These are phyloP conservation scores for Dendropsophus ebraccatus DNA, from an alignment of 2,113 vertebrate species.

Conservation along the genomic window DNA sequence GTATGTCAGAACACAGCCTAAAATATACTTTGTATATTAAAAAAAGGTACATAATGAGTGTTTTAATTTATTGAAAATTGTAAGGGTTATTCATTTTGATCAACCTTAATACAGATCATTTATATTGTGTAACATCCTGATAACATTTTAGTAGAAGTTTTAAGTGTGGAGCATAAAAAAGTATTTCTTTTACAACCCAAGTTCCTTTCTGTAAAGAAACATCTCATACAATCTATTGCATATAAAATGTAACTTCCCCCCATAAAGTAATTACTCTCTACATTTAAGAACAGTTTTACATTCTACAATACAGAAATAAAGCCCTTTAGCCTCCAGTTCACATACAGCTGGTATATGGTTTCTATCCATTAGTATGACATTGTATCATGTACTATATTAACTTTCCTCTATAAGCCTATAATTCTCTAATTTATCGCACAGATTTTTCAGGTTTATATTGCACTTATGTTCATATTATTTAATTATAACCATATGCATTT, in stretches of 20 bases:
- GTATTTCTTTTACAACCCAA: slow-evolving; percentile 26
- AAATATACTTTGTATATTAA: no score
- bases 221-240: slow-evolving; percentile 37
- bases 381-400: slow-evolving; percentile 59
- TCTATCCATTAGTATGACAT: slow-evolving; percentile 55
- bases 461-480: slow-evolving; percentile 55
- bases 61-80: background rate
- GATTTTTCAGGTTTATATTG: slow-evolving; percentile 58
- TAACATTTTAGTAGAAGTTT: background rate
- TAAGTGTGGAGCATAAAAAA: background rate
- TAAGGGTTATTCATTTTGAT: background rate
- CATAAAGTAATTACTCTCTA: slow-evolving; percentile 46
- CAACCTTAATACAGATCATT: background rate
- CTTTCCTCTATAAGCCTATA: slow-evolving; percentile 57
- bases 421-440: slow-evolving; percentile 58
- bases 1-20: no score
- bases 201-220: slow-evolving; percentile 13
- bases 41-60: background rate
- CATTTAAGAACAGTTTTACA: slow-evolving; percentile 30
- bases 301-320: slow-evolving; percentile 45
- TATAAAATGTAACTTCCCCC: background rate
- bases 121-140: slow-evolving; percentile 17
- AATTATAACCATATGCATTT: slow-evolving; percentile 59
- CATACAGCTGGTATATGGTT: slow-evolving; percentile 56
- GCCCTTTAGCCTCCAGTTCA: slow-evolving; percentile 31